Evolutionary conservation across 2,113 vertebrate genomes (phyloP).

Genomic region (Stegastes partitus): DNA sequence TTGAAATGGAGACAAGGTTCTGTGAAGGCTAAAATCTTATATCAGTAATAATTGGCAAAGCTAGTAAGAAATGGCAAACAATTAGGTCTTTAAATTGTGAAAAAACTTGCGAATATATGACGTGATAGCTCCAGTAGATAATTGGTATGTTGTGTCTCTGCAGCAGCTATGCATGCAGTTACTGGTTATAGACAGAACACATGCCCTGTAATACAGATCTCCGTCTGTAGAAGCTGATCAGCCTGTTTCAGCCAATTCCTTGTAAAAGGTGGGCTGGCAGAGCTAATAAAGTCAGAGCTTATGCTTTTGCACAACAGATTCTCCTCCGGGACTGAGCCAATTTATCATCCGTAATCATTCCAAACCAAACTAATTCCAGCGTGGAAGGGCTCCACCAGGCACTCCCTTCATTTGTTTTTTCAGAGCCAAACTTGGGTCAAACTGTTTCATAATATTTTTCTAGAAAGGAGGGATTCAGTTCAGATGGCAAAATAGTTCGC

Average conservation of each 20-base stretch:
- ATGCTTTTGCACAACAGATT: neutral
- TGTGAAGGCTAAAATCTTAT: neutral
- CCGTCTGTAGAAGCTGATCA: neutral
- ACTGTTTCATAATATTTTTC: slow-evolving; percentile 21
- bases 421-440: neutral
- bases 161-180: neutral
- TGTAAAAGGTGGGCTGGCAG: neutral
- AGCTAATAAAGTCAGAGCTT: neutral
- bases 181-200: neutral
- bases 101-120: no score
- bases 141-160: neutral
- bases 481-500: neutral
- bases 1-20: neutral
- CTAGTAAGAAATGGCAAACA: no score
- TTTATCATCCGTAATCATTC: neutral
- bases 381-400: slow-evolving; percentile 12
- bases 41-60: no score
- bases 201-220: neutral
- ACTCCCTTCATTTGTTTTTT: slow-evolving; percentile 35
- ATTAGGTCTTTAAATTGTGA: no score
- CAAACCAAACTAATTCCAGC: slow-evolving; percentile 7
- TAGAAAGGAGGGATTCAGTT: neutral
- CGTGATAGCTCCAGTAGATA: neutral
- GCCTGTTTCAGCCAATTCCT: slow-evolving; percentile 9
- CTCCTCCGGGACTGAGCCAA: neutral